These are phyloP conservation scores for Serilophus lunatus DNA, from an alignment of 2,113 vertebrate genomes.

Conservation along the genomic window DNA sequence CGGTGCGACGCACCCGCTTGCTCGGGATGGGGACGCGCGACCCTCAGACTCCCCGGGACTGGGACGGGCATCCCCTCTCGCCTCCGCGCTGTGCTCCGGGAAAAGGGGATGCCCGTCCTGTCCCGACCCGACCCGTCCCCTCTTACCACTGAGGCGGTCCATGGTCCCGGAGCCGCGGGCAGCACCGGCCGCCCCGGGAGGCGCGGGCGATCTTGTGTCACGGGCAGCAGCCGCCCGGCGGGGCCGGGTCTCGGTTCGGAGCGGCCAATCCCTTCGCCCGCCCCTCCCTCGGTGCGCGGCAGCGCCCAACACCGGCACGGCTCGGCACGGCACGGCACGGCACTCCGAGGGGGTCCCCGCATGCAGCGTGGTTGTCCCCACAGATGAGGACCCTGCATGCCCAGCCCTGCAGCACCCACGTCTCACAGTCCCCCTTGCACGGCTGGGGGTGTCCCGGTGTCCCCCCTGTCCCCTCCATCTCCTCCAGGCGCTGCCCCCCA, in stretches of 20 bases:
- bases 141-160: constrained; percentile 63
- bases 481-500: neutral
- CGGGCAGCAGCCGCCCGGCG: neutral
- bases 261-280: neutral
- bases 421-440: too few species aligned
- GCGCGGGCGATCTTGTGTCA: neutral
- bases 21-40: neutral
- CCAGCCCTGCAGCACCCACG: neutral
- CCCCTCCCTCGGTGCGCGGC: constrained; percentile 2
- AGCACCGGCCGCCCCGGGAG: neutral
- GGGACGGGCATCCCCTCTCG: neutral
- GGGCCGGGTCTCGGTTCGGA: neutral
- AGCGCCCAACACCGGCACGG: neutral
- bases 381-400: neutral
- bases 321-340: neutral
- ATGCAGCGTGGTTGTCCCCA: neutral
- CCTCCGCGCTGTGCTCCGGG: neutral
- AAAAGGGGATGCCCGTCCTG: neutral
- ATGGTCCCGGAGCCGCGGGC: neutral
- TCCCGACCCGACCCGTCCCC: neutral
- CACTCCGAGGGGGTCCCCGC: neutral
- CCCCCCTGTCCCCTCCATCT: too few species aligned
- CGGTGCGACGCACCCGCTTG: neutral
- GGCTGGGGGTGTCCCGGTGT: neutral
- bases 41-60: neutral